These are phyloP conservation scores for Blastomussa wellsi DNA, from an alignment of 92 coral and sea anemone genomes.

Conservation along the genomic window DNA sequence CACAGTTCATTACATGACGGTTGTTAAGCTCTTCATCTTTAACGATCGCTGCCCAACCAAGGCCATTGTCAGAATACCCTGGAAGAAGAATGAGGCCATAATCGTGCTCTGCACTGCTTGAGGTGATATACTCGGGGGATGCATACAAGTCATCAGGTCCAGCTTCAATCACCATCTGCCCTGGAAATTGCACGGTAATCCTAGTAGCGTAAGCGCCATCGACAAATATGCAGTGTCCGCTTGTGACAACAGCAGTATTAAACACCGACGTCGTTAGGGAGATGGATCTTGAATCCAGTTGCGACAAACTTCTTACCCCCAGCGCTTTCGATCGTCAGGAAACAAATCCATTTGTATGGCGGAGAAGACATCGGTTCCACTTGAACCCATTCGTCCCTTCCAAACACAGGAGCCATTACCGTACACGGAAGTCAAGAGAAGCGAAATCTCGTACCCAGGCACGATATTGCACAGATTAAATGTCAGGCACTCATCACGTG, in stretches of 20 bases:
- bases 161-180: constrained; percentile 6
- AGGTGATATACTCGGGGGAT: constrained; percentile 4
- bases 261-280: constrained; percentile 1
- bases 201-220: constrained; percentile 24
- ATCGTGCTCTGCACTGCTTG: constrained; percentile 14
- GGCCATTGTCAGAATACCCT: constrained; percentile 26
- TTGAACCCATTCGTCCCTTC: constrained; percentile 44
- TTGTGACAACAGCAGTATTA: constrained; percentile 40
- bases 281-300: constrained; percentile 51
- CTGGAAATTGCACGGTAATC: constrained; percentile 39
- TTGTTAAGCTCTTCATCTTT: constrained; percentile 23
- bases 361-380: constrained; percentile 50
- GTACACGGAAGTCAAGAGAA: too few species aligned
- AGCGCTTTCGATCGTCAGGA: constrained; percentile 13
- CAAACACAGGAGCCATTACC: background rate
- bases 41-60: constrained; percentile 47
- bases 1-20: constrained; percentile 49
- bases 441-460: too few species aligned
- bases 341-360: constrained; percentile 55
- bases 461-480: too few species aligned
- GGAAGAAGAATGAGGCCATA: constrained; percentile 43
- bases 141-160: constrained; percentile 25
- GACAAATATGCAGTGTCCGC: constrained; percentile 38
- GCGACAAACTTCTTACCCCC: background rate
- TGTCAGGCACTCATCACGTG: too few species aligned